Evolutionary conservation across 2,113 vertebrate genomes (phyloP), one percentile per base, ranked within the genome.

Genomic region (Sisor rabdophorus): DNA sequence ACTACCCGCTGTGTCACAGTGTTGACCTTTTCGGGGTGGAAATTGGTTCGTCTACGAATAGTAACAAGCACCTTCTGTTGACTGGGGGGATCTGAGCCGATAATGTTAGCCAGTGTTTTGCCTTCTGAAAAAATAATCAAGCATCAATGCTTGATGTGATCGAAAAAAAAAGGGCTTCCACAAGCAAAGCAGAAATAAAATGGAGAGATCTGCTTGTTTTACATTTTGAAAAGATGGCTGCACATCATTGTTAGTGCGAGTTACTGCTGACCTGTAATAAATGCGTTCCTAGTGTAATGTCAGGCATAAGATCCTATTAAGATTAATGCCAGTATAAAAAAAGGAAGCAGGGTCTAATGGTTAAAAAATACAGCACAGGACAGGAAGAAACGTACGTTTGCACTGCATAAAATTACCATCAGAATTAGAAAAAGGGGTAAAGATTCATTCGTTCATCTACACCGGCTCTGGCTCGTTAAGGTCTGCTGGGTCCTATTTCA

Each of bases 111-210:
- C 36, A 55, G 58, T 54, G 60, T 73, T 65, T 64, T 26, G 48
- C 24, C 16, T 55, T 50, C 63, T 69, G 64, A 73, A 73, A 73
- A 48, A 61, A 69, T 79, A 76, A 76, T 73, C 63, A 82, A 73
- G 73, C 54, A 71, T 77, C 74, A 32, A 52, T 64, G 70, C 20
- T 10, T 76, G 77, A 81, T 84, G 73, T 71, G 80, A 79, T 79
- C 56, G 71, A 55, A 65, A 70, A 77, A 60, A 73, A 68, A 36
- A 61, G 59, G 61, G 17, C 56, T 71, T 36, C n/a, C 30, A 17
- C 40, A 13, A 71, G 47, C 56, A 64, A 80, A 44, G 58, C 22
- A 24, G 28, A 55, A 58, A 73, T 36, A 58, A 65, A 67, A 76
- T 81, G 60, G 56, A 12, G 26, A 20, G 64, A 65, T 63, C 47